These are phyloP conservation scores for Egretta garzetta DNA, from an alignment of 2,113 vertebrate genomes.

Conservation along the genomic window DNA sequence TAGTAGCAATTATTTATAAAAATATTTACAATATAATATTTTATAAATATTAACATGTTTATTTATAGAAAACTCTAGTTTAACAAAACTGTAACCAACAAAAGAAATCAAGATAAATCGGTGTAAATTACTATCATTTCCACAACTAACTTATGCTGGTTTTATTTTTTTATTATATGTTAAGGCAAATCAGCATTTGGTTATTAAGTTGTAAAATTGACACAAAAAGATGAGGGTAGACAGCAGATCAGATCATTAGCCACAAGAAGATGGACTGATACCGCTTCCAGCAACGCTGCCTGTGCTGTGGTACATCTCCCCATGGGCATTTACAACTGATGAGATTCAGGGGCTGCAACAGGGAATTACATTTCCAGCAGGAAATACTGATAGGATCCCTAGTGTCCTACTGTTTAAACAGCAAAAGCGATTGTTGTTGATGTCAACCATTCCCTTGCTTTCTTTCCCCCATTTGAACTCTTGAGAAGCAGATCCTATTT, in stretches of 20 bases:
- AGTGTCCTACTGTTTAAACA: background rate
- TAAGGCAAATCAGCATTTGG: background rate
- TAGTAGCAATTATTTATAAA: background rate
- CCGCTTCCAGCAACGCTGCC: background rate
- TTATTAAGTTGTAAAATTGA: background rate
- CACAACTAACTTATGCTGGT: background rate
- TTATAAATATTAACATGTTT: too few relatives aligned
- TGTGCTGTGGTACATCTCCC: background rate
- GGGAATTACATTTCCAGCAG: background rate
- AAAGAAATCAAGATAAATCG: background rate
- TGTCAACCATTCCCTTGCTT: background rate
- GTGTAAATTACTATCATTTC: background rate
- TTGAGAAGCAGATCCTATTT: background rate
- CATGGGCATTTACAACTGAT: background rate
- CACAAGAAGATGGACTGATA: background rate
- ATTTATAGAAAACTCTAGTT: background rate
- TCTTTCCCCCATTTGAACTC: background rate
- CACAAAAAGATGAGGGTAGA: background rate
- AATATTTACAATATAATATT: too few relatives aligned
- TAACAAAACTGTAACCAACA: background rate
- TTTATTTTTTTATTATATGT: background rate
- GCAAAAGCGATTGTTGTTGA: background rate
- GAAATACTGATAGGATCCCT: background rate
- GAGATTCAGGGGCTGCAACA: background rate
- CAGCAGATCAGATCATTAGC: background rate